phyloP scores from a whole-genome alignment of 1,140 invertebrate genomes.

The Drosophila santomea region DNA sequence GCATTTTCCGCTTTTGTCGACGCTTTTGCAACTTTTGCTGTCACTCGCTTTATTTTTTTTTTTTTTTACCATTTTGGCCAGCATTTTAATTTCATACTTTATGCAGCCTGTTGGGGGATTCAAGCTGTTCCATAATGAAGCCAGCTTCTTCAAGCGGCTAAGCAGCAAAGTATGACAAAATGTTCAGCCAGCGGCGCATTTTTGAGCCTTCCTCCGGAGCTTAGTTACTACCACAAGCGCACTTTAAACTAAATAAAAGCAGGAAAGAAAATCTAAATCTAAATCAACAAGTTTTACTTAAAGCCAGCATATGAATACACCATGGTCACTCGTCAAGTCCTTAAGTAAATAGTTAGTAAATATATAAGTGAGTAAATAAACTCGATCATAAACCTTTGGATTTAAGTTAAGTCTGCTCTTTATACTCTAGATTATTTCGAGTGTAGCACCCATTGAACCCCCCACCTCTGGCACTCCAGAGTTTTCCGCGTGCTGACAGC shows the following conservation, averaged over 20 bases:
- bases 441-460: conserved; percentile 12
- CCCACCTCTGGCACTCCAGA: neutral
- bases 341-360: no score
- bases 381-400: no score
- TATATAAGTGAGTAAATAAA: no score
- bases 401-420: no score
- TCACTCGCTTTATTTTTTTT: conserved; percentile 25
- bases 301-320: no score
- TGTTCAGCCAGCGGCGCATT: conserved; percentile 60
- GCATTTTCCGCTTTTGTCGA: conserved; percentile 46
- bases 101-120: conserved; percentile 20
- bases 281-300: neutral
- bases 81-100: conserved; percentile 68
- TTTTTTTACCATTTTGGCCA: conserved; percentile 32
- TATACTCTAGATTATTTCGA: neutral
- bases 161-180: conserved; percentile 71
- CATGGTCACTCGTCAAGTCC: no score
- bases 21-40: conserved; percentile 47
- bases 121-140: conserved; percentile 65
- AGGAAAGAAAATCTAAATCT: neutral
- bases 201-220: conserved; percentile 50
- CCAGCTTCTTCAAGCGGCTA: conserved; percentile 58
- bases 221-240: conserved; percentile 20
- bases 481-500: conserved; percentile 44
- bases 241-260: conserved; percentile 2